Evolutionary conservation across 37 sponge, comb jelly and placozoan genomes (phyloP).

Genomic region (Chondrilla cf. caribensis): DNA sequence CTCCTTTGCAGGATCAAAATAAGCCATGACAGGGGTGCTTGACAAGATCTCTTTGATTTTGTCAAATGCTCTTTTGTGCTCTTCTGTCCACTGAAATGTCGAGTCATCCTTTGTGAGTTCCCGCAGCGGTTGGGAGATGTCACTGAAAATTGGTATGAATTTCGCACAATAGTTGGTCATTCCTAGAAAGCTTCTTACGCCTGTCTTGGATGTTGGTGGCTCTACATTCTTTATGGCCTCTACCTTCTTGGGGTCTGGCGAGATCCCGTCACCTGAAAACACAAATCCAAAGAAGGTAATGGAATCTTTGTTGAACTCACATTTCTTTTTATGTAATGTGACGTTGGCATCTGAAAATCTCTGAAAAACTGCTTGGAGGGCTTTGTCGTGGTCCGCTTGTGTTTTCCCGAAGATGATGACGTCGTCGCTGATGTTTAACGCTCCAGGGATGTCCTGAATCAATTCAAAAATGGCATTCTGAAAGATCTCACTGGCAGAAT

Average conservation of each 20-base stretch:
- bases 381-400: no score
- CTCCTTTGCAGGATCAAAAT: constrained; percentile 38
- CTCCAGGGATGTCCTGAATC: constrained; percentile 27
- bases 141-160: constrained; percentile 39
- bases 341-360: background rate
- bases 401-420: no score
- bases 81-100: no score
- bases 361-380: constrained; percentile 23
- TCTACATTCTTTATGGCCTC: constrained; percentile 22
- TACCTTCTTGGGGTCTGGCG: constrained; percentile 36
- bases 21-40: constrained; percentile 28
- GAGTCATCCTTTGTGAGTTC: no score
- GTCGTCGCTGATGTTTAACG: no score
- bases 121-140: constrained; percentile 35
- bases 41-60: constrained; percentile 37
- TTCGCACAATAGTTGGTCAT: constrained; percentile 53
- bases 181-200: constrained; percentile 43
- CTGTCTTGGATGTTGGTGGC: constrained; percentile 22
- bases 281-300: constrained; percentile 43
- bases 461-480: constrained; percentile 30
- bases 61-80: no score
- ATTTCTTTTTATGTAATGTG: constrained; percentile 31
- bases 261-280: constrained; percentile 35
- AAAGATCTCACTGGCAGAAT: constrained; percentile 49
- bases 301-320: constrained; percentile 46